Base-by-base conservation (phyloP, 1,140 invertebrate genomes). In the Mycetomoellerius zeteki region DNA sequence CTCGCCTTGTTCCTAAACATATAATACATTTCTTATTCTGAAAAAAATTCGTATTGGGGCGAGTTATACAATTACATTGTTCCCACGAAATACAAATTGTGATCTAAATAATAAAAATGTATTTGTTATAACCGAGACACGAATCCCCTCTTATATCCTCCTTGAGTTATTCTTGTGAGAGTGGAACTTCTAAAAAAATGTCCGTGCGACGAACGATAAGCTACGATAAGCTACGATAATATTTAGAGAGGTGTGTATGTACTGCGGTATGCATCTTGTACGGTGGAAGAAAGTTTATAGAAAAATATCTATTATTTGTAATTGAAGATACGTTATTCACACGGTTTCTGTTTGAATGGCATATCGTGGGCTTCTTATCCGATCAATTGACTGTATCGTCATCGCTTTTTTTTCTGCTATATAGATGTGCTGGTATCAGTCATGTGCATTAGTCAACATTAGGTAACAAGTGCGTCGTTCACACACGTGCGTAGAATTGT, bases 391-490 rank as follows among this genome's bases (percentile, higher is more conserved):
- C 3, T 21, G 12, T 81, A 56, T 14, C 67, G n/a, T 69, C 24
- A 37, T 69, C 16, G 12, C n/a, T 33, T n/a, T 43, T 72, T 50
- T 78, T 7, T 12, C 30, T 72, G 7, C 33, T 60, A 58, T 73
- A n/a, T 54, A 75, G 0, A 84, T 24, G 12, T 12, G 21, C 12
- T 16, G 0, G 72, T 6, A 65, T 78, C 30, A 69, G 14, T 37
- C 64, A 47, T 64, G 58, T 65, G 27, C 24, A 78, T 77, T 77
- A 62, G 16, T 77, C 21, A 77, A 77, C 2, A 7, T 72, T 14
- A 43, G 21, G 16, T 16, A 72, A 60, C 33, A 76, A 75, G 21
- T 56, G 37, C 8, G 21, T 76, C 21, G 21, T 16, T 30, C 47
- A 54, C 50, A 56, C 16, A 77, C 19, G 3, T 47, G 58, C 52